Evolutionary conservation across 2,888 invertebrate genomes (phyloP).

Genomic region (Agonopterix alstromeriana): DNA sequence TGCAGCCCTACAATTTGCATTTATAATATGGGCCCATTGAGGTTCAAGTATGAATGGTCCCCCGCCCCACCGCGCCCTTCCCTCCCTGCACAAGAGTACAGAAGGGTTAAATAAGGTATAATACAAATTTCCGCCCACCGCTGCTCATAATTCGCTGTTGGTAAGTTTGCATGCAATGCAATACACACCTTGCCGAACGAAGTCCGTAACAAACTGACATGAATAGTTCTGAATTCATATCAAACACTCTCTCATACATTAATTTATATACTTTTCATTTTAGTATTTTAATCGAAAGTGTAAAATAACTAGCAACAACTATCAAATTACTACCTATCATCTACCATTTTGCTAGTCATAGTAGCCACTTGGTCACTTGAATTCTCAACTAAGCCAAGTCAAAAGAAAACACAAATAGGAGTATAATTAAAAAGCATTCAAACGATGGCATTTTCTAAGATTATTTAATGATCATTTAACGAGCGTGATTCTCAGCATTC

Average conservation of each 20-base stretch:
- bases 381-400: background rate
- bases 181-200: too few species aligned
- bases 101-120: background rate
- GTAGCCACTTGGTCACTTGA: constrained; percentile 4
- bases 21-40: constrained; percentile 36
- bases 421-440: constrained; percentile 20
- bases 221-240: too few species aligned
- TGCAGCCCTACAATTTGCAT: constrained; percentile 42
- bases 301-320: too few species aligned
- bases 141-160: constrained; percentile 14
- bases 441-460: constrained; percentile 6
- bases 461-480: constrained; percentile 23
- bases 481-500: constrained; percentile 17
- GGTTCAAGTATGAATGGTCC: constrained; percentile 32
- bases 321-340: too few species aligned
- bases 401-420: constrained; percentile 14
- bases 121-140: constrained; percentile 1
- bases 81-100: constrained; percentile 6
- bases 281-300: too few species aligned
- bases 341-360: background rate
- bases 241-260: too few species aligned
- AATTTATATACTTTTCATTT: too few species aligned
- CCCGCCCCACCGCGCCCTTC: constrained; percentile 19
- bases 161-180: too few species aligned
- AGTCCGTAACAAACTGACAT: too few species aligned